Conservation (phyloP, 2,888 invertebrate species). For the Aphrophora alni region DNA sequence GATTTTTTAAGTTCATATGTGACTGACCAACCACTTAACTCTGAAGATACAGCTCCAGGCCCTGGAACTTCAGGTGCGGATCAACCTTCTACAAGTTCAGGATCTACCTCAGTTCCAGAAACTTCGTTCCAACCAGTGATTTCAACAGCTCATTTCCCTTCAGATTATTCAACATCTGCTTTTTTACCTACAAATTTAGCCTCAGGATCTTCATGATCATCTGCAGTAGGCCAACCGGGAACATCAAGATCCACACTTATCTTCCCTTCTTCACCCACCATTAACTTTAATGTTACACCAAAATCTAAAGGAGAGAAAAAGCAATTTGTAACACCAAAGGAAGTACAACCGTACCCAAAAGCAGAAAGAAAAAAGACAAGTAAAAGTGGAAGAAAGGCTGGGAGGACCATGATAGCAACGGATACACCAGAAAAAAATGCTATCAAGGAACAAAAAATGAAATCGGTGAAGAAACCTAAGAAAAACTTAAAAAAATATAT, state of each 20-base stretch:
- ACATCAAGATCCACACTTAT: background rate
- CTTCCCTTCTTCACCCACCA: background rate
- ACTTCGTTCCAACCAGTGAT: background rate
- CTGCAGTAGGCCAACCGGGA: background rate
- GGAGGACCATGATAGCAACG: background rate
- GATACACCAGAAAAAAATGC: conserved; percentile 2
- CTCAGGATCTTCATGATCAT: no score
- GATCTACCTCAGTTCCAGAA: background rate
- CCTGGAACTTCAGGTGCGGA: background rate
- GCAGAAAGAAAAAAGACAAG: conserved; percentile 3
- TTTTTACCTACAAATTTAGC: background rate
- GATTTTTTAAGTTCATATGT: conserved; percentile 6
- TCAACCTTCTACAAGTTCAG: background rate
- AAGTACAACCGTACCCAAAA: no score
- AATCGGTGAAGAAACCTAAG: background rate
- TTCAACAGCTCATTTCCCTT: background rate
- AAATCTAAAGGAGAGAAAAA: no score
- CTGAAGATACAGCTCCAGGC: background rate
- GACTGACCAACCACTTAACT: background rate
- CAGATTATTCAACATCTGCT: background rate
- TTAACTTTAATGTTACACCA: no score
- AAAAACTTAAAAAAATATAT: background rate
- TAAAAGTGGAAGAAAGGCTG: background rate
- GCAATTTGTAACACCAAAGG: no score
- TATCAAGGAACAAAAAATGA: background rate